phyloP scores from a whole-genome alignment of 2,797 vertebrate genomes.

The Betta splendens region DNA sequence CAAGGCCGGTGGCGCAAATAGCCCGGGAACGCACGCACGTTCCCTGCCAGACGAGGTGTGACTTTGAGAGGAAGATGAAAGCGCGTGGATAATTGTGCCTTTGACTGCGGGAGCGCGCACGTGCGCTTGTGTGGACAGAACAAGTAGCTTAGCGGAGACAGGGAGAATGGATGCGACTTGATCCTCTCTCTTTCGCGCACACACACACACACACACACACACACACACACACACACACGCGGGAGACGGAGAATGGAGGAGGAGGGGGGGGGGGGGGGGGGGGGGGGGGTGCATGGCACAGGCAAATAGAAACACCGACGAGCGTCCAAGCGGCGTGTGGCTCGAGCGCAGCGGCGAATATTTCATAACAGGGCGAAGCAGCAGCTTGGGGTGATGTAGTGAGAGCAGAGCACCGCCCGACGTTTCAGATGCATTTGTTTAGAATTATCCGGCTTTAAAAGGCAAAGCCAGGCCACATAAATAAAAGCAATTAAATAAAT shows the following conservation, averaged over 20 bases:
- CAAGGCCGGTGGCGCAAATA: constrained; percentile 8
- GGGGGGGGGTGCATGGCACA: too few relatives aligned
- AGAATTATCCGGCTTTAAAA: constrained; percentile 3
- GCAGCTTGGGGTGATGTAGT: constrained; percentile 12
- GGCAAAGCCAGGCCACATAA: constrained; percentile 31
- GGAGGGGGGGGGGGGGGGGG: neutral
- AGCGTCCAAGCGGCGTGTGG: constrained; percentile 27
- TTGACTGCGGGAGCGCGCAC: neutral
- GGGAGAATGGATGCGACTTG: constrained; percentile 58
- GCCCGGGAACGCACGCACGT: neutral
- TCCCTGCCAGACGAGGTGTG: constrained; percentile 23
- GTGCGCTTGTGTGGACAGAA: constrained; percentile 2
- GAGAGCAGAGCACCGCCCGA: neutral
- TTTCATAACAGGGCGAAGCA: constrained; percentile 32
- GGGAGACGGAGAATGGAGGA: constrained; percentile 7
- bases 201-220: constrained; percentile 3
- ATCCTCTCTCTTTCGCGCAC: constrained; percentile 50
- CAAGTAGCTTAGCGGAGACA: constrained; percentile 34
- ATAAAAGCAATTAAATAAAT: constrained; percentile 73
- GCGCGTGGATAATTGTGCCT: constrained; percentile 24
- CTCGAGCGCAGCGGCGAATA: constrained; percentile 37
- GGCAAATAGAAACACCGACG: constrained; percentile 33
- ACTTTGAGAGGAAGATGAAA: constrained; percentile 22
- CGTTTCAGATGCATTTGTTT: constrained; percentile 19
- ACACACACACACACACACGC: constrained; percentile 10